Evolutionary conservation across 2,888 invertebrate species (phyloP).

Genomic region (Drosophila heteroneura): DNA sequence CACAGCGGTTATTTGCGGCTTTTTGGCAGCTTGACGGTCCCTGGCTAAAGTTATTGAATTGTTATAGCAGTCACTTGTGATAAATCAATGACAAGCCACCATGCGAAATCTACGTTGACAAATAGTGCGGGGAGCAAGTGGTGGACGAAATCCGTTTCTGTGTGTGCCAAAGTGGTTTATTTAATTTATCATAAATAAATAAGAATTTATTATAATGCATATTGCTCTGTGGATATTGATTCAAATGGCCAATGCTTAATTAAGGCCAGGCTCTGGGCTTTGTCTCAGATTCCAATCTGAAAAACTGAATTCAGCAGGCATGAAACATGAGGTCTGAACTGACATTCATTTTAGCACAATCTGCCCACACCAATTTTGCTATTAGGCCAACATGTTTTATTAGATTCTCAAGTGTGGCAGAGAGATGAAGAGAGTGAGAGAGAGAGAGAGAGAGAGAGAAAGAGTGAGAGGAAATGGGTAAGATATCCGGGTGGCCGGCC

Average conservation of each 20-base stretch:
- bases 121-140: constrained; percentile 28
- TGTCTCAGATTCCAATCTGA: constrained; percentile 42
- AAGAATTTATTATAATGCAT: constrained; percentile 46
- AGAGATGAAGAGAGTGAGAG: constrained; percentile 16
- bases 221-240: constrained; percentile 50
- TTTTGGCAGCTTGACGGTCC: constrained; percentile 44
- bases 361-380: constrained; percentile 57
- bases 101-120: constrained; percentile 52
- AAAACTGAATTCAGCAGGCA: constrained; percentile 5
- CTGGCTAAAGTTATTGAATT: constrained; percentile 71
- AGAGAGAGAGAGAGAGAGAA: constrained; percentile 13
- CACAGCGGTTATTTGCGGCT: constrained; percentile 47
- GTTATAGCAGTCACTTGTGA: constrained; percentile 68
- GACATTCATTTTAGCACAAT: constrained; percentile 55
- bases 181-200: constrained; percentile 65
- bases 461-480: constrained; percentile 21
- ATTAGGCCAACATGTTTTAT: constrained; percentile 57
- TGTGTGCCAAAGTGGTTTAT: constrained; percentile 42
- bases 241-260: constrained; percentile 56
- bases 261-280: constrained; percentile 53
- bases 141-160: not conserved
- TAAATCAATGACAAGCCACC: constrained; percentile 65
- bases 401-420: constrained; percentile 52
- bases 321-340: constrained; percentile 1
- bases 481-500: constrained; percentile 30